Evolutionary conservation across 2,888 invertebrate genomes (phyloP), one percentile per base, ranked within the genome.

Genomic region (Gnatocerus cornutus): DNA sequence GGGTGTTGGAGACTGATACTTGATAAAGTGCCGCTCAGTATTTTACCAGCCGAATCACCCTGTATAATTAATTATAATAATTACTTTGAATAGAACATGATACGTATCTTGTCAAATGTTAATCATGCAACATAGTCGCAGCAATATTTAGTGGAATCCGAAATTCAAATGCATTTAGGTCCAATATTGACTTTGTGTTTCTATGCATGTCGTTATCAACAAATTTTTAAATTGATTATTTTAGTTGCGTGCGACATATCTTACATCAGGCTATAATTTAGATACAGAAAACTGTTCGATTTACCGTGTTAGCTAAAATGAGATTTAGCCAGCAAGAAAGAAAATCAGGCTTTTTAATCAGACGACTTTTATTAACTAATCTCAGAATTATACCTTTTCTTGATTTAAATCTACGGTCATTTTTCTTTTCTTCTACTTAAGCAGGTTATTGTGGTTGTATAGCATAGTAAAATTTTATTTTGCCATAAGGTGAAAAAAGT

Each of bases 211-310:
- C 3, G 10, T 41, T 41, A 13, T n/a, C 12, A n/a, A 41, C 10
- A 41, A 12, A 6, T 41, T 33, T 33, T 41, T 41, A 41, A 41
- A 13, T 13, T 6, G 41, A 41, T 41, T 41, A 41, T 41, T 41
- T 41, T n/a, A 41, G 41, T 41, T 41, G 41, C 41, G 12, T 41
- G 41, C 13, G 10, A 13, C 10, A 41, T 41, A 41, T 41, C 41
- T 12, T 41, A 13, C 41, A 41, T 41, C 41, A 12, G 6, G 6
- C 41, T 12, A 41, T 41, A 41, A 41, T 41, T 41, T 41, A 41
- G 12, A 10, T 10, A 41, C n/a, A 12, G 41, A 41, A 41, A 41
- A 41, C 13, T 41, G 10, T 41, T 41, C 12, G 12, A 37, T 37
- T 37, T 37, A 37, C 9, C 7, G 37, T 37, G n/a, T 37, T n/a